Conservation (phyloP, 2,888 invertebrate species). For the Cataglyphis rosenhaueri region DNA sequence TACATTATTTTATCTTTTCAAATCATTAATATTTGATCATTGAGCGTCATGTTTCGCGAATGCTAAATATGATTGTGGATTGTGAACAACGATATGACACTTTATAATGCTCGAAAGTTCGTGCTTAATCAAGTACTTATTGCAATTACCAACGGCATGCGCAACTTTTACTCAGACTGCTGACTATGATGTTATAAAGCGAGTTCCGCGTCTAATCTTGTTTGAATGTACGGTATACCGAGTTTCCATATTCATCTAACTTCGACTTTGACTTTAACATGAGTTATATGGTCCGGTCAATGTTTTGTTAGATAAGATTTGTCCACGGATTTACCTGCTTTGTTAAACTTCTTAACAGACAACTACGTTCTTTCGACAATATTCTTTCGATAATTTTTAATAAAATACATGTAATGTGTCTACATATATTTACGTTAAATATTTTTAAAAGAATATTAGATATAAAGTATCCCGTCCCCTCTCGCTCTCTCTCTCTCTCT, state of each 20-base stretch:
- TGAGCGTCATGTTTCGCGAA: conserved; percentile 45
- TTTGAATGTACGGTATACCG: conserved; percentile 53
- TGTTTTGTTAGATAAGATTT: conserved; percentile 62
- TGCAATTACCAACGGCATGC: conserved; percentile 60
- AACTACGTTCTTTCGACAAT: background rate
- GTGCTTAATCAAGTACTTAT: conserved; percentile 70
- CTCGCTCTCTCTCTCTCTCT: too few species aligned
- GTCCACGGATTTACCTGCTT: background rate
- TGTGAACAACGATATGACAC: conserved; percentile 55
- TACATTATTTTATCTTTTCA: too few species aligned
- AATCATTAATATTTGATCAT: too few species aligned
- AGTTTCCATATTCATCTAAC: conserved; percentile 70
- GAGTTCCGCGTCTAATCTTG: conserved; percentile 58
- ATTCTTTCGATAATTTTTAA: background rate
- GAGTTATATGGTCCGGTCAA: conserved; percentile 25
- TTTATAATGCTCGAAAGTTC: conserved; percentile 64
- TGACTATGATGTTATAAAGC: conserved; percentile 63
- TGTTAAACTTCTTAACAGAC: background rate
- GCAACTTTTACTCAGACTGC: conserved; percentile 56
- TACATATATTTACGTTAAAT: background rate
- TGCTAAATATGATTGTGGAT: conserved; percentile 57
- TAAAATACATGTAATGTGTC: background rate
- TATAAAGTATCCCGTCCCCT: background rate
- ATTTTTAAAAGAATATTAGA: background rate
- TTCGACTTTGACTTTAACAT: conserved; percentile 64